Percentiles rank a stretch among this genome's conserved stretches.
Conservation (phyloP, 2,113 vertebrate species). For the Kryptolebias marmoratus region DNA sequence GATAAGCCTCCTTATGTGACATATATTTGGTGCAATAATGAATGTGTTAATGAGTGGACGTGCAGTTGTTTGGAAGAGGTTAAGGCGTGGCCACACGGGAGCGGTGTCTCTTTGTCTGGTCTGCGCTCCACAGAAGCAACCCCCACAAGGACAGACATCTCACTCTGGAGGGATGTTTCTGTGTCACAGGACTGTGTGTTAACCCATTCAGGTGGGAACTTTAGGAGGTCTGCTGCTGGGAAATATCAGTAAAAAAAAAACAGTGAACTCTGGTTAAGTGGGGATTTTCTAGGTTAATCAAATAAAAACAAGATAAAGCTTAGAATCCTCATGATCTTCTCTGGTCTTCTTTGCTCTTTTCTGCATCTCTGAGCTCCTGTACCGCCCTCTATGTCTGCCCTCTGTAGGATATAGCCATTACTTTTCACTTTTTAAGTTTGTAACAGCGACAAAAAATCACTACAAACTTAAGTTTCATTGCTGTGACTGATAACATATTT, state of each 20-base stretch:
- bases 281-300: too few relatives aligned
- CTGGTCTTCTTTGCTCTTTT: too few relatives aligned
- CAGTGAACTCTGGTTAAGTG: neutral
- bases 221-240: neutral
- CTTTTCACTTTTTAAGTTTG: too few relatives aligned
- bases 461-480: too few relatives aligned
- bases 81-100: conserved; percentile 18
- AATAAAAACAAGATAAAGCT: too few relatives aligned
- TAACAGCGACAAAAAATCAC: too few relatives aligned
- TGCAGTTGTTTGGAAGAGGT: neutral
- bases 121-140: neutral
- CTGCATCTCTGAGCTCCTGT: too few relatives aligned
- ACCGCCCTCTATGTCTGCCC: too few relatives aligned
- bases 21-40: conserved; percentile 14
- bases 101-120: conserved; percentile 29
- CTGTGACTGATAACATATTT: too few relatives aligned
- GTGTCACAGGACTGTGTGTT: neutral
- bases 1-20: conserved; percentile 1
- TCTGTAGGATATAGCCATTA: too few relatives aligned
- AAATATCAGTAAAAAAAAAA: neutral
- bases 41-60: conserved; percentile 2
- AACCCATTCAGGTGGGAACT: neutral
- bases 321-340: too few relatives aligned
- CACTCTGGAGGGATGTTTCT: conserved; percentile 3
- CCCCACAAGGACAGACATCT: neutral